Evolutionary conservation across 92 coral and sea anemone genomes (phyloP), one percentile per base, ranked within the genome.

Genomic region (Epizoanthus stellaris): DNA sequence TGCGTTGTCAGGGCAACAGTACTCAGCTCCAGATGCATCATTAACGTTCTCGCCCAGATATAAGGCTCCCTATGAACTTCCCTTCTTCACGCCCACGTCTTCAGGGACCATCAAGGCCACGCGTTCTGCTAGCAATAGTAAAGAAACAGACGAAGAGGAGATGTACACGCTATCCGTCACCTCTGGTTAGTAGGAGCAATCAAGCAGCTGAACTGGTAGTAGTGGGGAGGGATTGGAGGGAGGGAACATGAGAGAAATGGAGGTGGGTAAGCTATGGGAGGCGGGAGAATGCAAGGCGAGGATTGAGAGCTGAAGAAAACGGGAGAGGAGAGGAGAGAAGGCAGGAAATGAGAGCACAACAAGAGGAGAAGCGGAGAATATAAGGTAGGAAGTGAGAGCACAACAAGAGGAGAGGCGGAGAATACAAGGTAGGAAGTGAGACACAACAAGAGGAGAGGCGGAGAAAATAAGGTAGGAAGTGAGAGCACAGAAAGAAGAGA

Each of bases 1-100:
- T 9, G 98, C 98, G 76, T 43, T 94, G 85, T 89, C 92, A 56
- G 98, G 98, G 42, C 98, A 94, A 81, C 95, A 90, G 91, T 94
- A 90, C 73, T 92, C 89, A 74, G 98, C 98, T 39, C 85, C 90
- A 77, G 92, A 90, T 64, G 82, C 81, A 21, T 85, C 95, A 52
- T 63, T 94, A 75, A 90, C 93, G 19, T 94, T 94, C 84, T 87
- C 90, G 95, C 98, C 98, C 38, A 94, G 89, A 91, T 83, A 81
- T 25, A 85, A 69, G 25, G 81, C 86, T 42, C 98, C 98, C 7
- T 94, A 90, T 63, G 92, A 90, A 54, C 79, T 94, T 38, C 95
- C 98, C 6, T 94, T 94, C 88, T 94, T 94, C 64, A 92, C 93
- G 17, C 98, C 98, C 6, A 94, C 92, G 30, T 95, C 94, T 49